phyloP scores from a whole-genome alignment of 1,140 invertebrate species.

The Coptotermes formosanus region DNA sequence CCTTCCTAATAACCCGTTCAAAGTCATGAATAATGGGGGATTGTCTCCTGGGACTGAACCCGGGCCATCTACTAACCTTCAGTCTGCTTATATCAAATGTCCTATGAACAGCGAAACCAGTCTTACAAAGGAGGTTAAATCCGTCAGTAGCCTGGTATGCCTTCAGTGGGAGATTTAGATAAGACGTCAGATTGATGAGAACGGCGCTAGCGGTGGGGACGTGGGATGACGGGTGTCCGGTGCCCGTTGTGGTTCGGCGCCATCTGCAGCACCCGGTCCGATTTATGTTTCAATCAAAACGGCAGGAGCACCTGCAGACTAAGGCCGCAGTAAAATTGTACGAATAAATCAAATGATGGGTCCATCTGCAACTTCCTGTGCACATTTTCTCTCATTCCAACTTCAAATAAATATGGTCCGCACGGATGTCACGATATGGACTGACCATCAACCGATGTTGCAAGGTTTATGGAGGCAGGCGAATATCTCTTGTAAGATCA shows the following conservation, averaged over 20 bases:
- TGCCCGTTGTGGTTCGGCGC: neutral
- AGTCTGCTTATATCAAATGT: too few species aligned
- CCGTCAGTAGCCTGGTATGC: neutral
- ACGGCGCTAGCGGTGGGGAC: too few species aligned
- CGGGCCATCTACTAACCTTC: too few species aligned
- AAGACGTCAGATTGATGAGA: neutral
- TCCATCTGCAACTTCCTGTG: neutral
- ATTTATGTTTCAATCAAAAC: conserved; percentile 20
- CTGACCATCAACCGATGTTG: too few species aligned
- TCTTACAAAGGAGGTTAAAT: neutral
- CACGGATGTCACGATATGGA: too few species aligned
- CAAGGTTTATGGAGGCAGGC: too few species aligned
- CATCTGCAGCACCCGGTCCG: neutral
- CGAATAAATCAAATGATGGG: neutral
- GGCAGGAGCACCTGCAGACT: neutral
- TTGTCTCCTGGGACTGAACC: too few species aligned
- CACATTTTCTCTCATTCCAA: neutral
- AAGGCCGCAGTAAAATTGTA: neutral
- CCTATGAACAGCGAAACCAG: too few species aligned
- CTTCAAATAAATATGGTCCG: neutral
- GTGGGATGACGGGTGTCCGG: neutral
- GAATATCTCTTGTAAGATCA: too few species aligned
- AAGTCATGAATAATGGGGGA: too few species aligned
- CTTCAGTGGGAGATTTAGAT: neutral
- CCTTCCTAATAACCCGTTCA: too few species aligned